Base-by-base conservation (phyloP, 2,113 vertebrate species). In the Hippopotamus amphibius region DNA sequence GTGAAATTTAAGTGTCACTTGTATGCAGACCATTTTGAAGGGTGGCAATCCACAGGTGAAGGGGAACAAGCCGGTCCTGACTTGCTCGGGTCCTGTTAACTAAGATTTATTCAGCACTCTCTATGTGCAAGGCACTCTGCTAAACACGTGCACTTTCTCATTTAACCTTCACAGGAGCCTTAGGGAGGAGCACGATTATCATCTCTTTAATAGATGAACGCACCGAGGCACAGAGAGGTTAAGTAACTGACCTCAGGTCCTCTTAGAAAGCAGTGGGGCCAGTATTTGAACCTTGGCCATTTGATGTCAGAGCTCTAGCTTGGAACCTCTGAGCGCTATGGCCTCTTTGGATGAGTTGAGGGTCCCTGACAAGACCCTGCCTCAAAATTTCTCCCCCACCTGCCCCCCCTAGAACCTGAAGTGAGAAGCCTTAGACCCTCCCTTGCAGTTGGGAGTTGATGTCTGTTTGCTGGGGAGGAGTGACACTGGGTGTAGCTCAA, bases 1-100 rank as follows among this genome's bases (percentile, higher is more conserved):
- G 43, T 79, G 55, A 82, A 79, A 43, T 59, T 65, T 71, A 41
- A 41, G 19, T 69, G 43, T 88, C 30, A 30, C 21, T 96, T 57
- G 19, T 8, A 50, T 19, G 46, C 14, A 94, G 96, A 46, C 30
- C 57, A 59, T 69, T 90, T 74, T 86, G 88, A 90, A 93, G 63
- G 30, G 41, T 57, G 46, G 30, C 63, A 68, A 1, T 83, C 66
- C 66, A 48, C 3, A 28, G 24, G 30, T 79, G 85, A 94, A 81
- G 66, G 79, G 43, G 33, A 93, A 50, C 30, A 90, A 74, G 76
- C 30, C 37, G 43, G 61, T 69, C 72, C 2, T 65, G 61, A 69
- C 41, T 82, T 72, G 68, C 80, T 69, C 57, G 14, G 16, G 16
- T 88, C 33, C 21, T 57, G 33, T 84, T 79, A 83, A 94, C 59